A percentile compares a stretch with the other conserved stretches of the same genome.
phyloP scores from a whole-genome alignment of 2,888 invertebrate species.

The Cyclophora albipunctata region DNA sequence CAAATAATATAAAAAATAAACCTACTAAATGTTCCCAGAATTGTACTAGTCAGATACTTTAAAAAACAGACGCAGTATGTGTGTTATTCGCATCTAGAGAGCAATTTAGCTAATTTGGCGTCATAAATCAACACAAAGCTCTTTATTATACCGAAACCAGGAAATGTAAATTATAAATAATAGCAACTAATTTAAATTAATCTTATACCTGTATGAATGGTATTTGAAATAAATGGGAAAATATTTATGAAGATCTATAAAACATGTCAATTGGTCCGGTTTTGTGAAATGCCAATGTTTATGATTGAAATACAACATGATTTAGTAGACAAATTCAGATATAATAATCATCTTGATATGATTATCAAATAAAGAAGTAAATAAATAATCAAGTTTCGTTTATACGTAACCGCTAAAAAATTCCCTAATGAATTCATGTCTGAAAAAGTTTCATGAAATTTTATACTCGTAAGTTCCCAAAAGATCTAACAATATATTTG shows the following conservation, averaged over 20 bases:
- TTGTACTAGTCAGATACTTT: not conserved
- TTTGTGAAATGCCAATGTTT: slow-evolving; percentile 4
- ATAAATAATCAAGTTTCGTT: too few relatives aligned
- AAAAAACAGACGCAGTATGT: too few relatives aligned
- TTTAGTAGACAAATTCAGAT: too few relatives aligned
- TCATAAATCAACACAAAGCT: slow-evolving; percentile 14
- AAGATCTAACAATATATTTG: too few relatives aligned
- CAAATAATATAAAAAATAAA: not conserved
- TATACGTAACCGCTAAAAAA: too few relatives aligned
- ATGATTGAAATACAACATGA: too few relatives aligned
- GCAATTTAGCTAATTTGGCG: slow-evolving; percentile 14
- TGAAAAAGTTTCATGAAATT: too few relatives aligned
- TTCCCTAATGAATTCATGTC: too few relatives aligned
- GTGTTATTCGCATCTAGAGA: not conserved
- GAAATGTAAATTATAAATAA: slow-evolving; percentile 9
- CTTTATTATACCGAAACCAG: slow-evolving; percentile 15
- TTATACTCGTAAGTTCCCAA: too few relatives aligned
- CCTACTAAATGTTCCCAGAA: not conserved
- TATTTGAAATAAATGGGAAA: not conserved
- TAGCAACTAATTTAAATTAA: not conserved
- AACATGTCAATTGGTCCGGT: slow-evolving; percentile 3
- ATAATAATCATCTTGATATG: too few relatives aligned
- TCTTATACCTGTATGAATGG: too few relatives aligned
- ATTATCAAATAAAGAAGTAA: too few relatives aligned
- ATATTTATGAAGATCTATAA: slow-evolving; percentile 4